phyloP scores from a whole-genome alignment of 2,113 vertebrate genomes.

The Oncorhynchus masou region DNA sequence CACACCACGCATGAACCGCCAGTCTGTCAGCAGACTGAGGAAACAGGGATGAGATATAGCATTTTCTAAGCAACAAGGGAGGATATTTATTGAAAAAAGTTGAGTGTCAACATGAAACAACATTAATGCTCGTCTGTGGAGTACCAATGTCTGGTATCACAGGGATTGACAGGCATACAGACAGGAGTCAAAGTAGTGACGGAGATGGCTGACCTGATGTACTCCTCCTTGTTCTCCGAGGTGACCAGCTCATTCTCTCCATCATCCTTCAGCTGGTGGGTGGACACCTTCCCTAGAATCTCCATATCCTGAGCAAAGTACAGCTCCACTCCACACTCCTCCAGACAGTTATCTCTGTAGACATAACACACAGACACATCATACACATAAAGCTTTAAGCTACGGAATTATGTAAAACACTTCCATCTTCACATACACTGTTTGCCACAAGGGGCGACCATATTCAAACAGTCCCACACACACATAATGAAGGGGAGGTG shows the following conservation, averaged over 20 bases:
- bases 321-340: slow-evolving; percentile 94
- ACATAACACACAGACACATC: slow-evolving; percentile 59
- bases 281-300: slow-evolving; percentile 95
- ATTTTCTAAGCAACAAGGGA: not conserved
- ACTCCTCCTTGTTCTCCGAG: slow-evolving; percentile 97
- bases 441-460: not conserved
- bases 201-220: slow-evolving; percentile 80
- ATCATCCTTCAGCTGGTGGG: slow-evolving; percentile 91
- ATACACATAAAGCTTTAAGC: not conserved
- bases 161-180: too few species aligned
- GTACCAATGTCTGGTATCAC: too few species aligned
- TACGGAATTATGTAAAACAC: slow-evolving; percentile 73
- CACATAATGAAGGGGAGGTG: fast-evolving
- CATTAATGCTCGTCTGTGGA: too few species aligned
- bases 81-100: too few species aligned
- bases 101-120: too few species aligned
- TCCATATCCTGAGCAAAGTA: slow-evolving; percentile 99
- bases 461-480: not conserved
- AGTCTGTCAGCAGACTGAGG: slow-evolving; percentile 90
- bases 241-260: slow-evolving; percentile 93
- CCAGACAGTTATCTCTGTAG: slow-evolving; percentile 89
- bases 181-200: too few species aligned
- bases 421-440: slow-evolving; percentile 65
- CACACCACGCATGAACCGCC: slow-evolving; percentile 93
- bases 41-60: not conserved